Percentiles rank a stretch among this genome's conserved stretches.
Evolutionary conservation across 2,888 invertebrate species (phyloP).

Genomic region (Andrena trimmerana): DNA sequence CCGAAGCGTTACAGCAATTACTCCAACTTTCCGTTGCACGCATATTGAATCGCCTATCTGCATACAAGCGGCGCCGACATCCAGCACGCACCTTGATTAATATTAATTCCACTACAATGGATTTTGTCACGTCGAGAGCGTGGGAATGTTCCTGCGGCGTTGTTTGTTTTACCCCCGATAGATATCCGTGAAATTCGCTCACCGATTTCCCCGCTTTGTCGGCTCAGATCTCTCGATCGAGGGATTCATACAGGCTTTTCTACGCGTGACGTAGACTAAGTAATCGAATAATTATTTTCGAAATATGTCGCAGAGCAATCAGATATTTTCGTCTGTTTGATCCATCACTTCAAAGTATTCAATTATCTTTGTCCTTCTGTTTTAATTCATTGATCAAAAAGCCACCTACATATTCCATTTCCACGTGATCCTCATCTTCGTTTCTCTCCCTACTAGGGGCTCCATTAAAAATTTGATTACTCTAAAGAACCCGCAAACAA

Average conservation of each 20-base stretch:
- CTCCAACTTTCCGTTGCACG: conserved; percentile 36
- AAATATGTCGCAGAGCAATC: neutral
- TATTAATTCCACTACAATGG: conserved; percentile 68
- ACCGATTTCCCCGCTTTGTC: conserved; percentile 36
- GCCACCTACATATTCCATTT: too few relatives aligned
- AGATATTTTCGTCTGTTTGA: too few relatives aligned
- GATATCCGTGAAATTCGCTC: conserved; percentile 52
- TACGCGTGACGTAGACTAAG: neutral
- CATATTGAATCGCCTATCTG: conserved; percentile 41
- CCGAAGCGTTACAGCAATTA: conserved; percentile 44
- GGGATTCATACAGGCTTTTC: conserved; percentile 11
- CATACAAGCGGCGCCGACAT: conserved; percentile 55
- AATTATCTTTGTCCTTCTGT: too few relatives aligned
- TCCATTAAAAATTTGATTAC: too few relatives aligned
- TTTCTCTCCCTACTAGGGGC: too few relatives aligned
- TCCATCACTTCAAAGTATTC: too few relatives aligned
- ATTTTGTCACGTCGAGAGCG: conserved; percentile 67
- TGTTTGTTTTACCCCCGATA: conserved; percentile 41
- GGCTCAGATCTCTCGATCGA: conserved; percentile 21
- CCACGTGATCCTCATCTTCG: too few relatives aligned
- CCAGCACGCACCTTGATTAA: conserved; percentile 55
- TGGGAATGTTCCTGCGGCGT: conserved; percentile 57
- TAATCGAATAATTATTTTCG: neutral
- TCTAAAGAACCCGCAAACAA: too few relatives aligned
- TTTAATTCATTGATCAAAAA: too few relatives aligned